phyloP scores from a whole-genome alignment of 1,140 invertebrate genomes.

The Sinonovacula constricta region DNA sequence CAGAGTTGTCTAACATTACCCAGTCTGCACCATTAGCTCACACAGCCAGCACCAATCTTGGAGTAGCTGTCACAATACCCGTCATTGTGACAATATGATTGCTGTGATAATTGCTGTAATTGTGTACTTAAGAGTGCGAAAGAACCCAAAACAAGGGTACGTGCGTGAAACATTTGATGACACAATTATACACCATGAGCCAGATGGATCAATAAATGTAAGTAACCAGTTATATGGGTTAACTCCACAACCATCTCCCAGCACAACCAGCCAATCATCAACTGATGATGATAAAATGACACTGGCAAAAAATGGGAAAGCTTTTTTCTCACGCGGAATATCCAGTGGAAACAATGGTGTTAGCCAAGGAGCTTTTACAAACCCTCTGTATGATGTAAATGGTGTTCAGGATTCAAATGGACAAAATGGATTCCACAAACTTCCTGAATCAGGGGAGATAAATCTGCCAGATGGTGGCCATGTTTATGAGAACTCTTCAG shows the following conservation, averaged over 20 bases:
- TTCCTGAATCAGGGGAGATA: too few species aligned
- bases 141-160: neutral
- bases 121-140: neutral
- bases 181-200: slow-evolving; percentile 19
- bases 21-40: neutral
- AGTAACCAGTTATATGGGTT: slow-evolving; percentile 49
- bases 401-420: too few species aligned
- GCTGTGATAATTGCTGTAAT: slow-evolving; percentile 6
- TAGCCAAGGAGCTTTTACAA: slow-evolving; percentile 22
- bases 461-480: too few species aligned
- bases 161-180: slow-evolving; percentile 38
- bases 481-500: too few species aligned
- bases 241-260: slow-evolving; percentile 13
- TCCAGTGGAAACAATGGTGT: slow-evolving; percentile 14
- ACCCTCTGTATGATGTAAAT: slow-evolving; percentile 35
- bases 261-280: neutral
- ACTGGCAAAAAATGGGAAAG: slow-evolving; percentile 22
- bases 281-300: slow-evolving; percentile 39
- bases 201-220: slow-evolving; percentile 22
- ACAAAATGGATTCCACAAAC: too few species aligned
- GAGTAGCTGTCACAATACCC: slow-evolving; percentile 17
- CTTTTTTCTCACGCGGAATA: slow-evolving; percentile 32
- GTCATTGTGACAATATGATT: slow-evolving; percentile 19
- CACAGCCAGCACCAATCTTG: slow-evolving; percentile 29
- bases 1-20: neutral